Evolutionary conservation across 37 sponge, comb jelly and placozoan genomes (phyloP), one percentile per base, ranked within the genome.

Genomic region (Agelas oroides): DNA sequence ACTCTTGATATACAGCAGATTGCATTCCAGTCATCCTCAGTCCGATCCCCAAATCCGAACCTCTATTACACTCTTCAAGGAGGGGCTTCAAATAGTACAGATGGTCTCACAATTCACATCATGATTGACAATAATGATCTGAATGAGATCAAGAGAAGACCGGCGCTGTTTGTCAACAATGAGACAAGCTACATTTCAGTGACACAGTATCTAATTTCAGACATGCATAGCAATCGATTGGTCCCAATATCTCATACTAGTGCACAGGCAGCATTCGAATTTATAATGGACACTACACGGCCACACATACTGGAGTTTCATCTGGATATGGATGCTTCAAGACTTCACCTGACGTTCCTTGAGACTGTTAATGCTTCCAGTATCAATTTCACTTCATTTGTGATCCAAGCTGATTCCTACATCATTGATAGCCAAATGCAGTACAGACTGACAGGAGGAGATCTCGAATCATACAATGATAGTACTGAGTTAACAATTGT

Each of bases 291-390:
- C 59, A 53, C 37, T 37, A 94, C 80, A 5, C 67, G 87, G 6
- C 97, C 97, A 5, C 56, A 89, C 27, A 68, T 96, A 0, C 27
- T 80, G 18, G 59, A 83, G 56, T 96, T 81, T 70, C 86, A 91
- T 39, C 83, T 94, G 20, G 97, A 96, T 74, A 96, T 96, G 97
- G 87, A 93, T 70, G 75, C 82, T 6, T 88, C 86, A 12, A 69
- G 75, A 41, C 75, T 95, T 0, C 92, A 91, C 57, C 83, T 95
- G 35, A 89, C 92, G 0, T 95, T 95, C 81, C 74, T 78, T 53
- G 95, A 95, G 63, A 95, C 95, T 2, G 69, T 95, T 59, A 91
- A 95, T 77, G 89, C 89, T 33, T 85, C 90, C 35, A 89, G 94
- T 61, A 82, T 96, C 41, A 87, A 94, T 59, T 94, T 94, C 72